These are phyloP conservation scores for Crypturellus tataupa DNA, from an alignment of 2,797 vertebrate species.

Conservation along the genomic window DNA sequence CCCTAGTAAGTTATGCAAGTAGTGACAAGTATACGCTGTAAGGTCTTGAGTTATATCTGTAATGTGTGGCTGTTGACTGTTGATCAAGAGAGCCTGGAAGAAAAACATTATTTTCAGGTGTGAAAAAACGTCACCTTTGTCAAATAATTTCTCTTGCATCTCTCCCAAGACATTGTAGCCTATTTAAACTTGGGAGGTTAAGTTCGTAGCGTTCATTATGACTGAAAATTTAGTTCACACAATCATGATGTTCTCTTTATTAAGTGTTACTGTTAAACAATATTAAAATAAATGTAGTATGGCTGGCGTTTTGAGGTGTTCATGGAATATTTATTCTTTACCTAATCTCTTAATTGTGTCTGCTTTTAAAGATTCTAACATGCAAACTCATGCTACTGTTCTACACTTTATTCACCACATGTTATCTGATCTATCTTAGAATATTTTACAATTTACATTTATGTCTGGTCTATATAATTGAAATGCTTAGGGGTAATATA, in stretches of 20 bases:
- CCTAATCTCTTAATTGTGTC: slow-evolving; percentile 76
- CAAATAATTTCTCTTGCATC: slow-evolving; percentile 90
- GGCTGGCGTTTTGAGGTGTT: slow-evolving; percentile 77
- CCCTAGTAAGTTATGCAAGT: slow-evolving; percentile 90
- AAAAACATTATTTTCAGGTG: slow-evolving; percentile 97
- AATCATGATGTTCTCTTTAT: slow-evolving; percentile 86
- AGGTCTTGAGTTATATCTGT: slow-evolving; percentile 93
- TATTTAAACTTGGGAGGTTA: slow-evolving; percentile 92
- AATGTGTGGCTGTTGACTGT: slow-evolving; percentile 94
- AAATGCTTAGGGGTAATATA: slow-evolving; percentile 42
- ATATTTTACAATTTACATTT: slow-evolving; percentile 44
- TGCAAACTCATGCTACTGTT: slow-evolving; percentile 22
- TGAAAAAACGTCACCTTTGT: slow-evolving; percentile 95
- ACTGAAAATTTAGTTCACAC: slow-evolving; percentile 85
- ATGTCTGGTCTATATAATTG: slow-evolving; percentile 32
- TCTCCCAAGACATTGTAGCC: slow-evolving; percentile 86
- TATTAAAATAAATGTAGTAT: slow-evolving; percentile 84
- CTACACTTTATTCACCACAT: neutral
- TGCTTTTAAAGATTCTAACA: slow-evolving; percentile 52
- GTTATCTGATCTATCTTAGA: slow-evolving; percentile 59
- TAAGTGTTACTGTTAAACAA: slow-evolving; percentile 81
- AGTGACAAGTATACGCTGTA: slow-evolving; percentile 92
- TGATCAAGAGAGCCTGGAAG: slow-evolving; percentile 89
- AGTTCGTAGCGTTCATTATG: slow-evolving; percentile 90
- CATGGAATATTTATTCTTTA: slow-evolving; percentile 65